Evolutionary conservation across 2,113 vertebrate genomes (phyloP), one percentile per base, ranked within the genome.

Genomic region (Ochotona curzoniae): DNA sequence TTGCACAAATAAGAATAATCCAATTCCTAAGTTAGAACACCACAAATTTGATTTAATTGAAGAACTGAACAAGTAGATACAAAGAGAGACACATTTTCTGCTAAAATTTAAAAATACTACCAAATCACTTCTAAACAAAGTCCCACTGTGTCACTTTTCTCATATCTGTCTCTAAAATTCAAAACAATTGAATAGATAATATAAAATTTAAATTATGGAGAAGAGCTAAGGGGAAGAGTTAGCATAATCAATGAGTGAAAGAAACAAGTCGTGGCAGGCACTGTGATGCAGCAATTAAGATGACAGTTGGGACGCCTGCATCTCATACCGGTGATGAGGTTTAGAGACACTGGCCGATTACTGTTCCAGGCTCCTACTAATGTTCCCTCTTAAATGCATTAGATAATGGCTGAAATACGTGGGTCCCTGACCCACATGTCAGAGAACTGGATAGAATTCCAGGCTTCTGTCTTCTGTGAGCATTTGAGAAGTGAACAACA

Each of bases 31-130:
- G 17, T 64, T 47, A 83, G 61, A 83, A 70, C 89, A 80, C 51
- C 81, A 69, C n/a, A 83, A 79, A 90, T 86, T 66, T 47, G 74
- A 81, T 61, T 63, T 90, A 85, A 74, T n/a, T 86, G 17, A 81
- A 71, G n/a, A 76, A 94, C 63, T 76, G 2, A 15, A 87, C 25
- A 87, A 83, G 32, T 11, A 0, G 8, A 51, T 13, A 63, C 0
- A 66, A 54, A 92, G 84, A 57, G 28, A 81, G 14, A 89, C 3
- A n/a, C 30, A 14, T 51, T 78, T 54, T 83, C 44, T 23, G n/a
- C 14, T 70, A 5, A 89, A 95, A 74, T 49, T 81, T 93, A 67
- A 93, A 67, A 91, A 85, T 74, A 64, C 47, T 81, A 71, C 15
- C 32, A 89, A 70, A 57, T 51, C 15, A 9, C 21, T 64, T 83